These are phyloP conservation scores for Zelostemma sp. DNA, from an alignment of 1,140 invertebrate genomes.

Conservation along the genomic window DNA sequence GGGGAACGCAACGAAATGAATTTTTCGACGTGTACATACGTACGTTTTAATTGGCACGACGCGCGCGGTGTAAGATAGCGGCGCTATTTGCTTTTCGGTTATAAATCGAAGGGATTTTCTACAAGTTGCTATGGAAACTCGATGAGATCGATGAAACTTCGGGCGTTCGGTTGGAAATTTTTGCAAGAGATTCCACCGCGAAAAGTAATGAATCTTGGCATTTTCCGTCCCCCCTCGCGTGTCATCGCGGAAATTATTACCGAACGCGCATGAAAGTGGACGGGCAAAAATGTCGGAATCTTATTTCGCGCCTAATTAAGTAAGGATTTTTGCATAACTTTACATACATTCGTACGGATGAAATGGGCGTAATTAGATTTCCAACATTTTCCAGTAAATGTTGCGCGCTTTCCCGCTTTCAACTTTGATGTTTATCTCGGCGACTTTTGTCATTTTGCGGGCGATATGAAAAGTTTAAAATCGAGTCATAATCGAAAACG, in stretches of 20 bases:
- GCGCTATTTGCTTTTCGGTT: constrained; percentile 35
- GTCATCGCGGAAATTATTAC: constrained; percentile 14
- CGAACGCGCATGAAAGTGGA: too few species aligned
- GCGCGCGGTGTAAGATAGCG: constrained; percentile 14
- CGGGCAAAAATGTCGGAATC: too few species aligned
- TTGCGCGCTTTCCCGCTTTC: neutral
- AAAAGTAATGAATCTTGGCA: constrained; percentile 41
- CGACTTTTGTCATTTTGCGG: constrained; percentile 5
- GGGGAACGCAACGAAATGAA: too few species aligned
- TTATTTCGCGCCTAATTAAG: constrained; percentile 15
- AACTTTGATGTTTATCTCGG: constrained; percentile 24
- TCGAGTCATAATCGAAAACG: constrained; percentile 3
- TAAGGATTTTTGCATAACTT: neutral
- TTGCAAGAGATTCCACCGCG: constrained; percentile 42
- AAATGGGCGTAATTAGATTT: constrained; percentile 5
- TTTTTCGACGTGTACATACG: too few species aligned
- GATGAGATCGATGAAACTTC: constrained; percentile 52
- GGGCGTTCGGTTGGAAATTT: constrained; percentile 48
- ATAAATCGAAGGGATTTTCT: constrained; percentile 49
- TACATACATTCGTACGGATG: neutral
- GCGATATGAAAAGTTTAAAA: constrained; percentile 23
- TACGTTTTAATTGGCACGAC: constrained; percentile 22
- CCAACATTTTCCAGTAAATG: neutral
- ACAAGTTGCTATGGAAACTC: constrained; percentile 51
- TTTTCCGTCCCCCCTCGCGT: constrained; percentile 23